These are phyloP conservation scores for Pelagia noctiluca DNA, from an alignment of 30 jellyfish, hydroid and myxozoan genomes.

Conservation along the genomic window DNA sequence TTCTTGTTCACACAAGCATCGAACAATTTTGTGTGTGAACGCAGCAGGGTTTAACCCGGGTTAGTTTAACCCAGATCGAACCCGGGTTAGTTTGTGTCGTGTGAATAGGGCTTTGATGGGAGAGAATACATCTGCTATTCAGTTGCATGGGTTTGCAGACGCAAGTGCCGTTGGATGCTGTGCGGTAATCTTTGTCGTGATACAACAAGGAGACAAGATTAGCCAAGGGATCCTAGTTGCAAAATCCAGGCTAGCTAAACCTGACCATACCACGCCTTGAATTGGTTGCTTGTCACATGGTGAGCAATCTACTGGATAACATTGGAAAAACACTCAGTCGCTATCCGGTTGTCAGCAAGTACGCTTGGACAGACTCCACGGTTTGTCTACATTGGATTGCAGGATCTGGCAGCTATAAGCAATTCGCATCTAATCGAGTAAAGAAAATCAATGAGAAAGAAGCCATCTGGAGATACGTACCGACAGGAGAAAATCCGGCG, in stretches of 20 bases:
- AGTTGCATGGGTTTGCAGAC: slow-evolving; percentile 39
- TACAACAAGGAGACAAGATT: not conserved
- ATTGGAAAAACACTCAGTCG: not conserved
- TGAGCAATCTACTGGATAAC: slow-evolving; percentile 35
- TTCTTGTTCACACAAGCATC: too few species aligned
- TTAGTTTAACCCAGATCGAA: too few species aligned
- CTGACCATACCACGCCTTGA: slow-evolving; percentile 49
- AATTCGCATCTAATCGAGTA: slow-evolving; percentile 28
- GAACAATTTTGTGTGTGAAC: too few species aligned
- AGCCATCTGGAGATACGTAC: slow-evolving; percentile 48
- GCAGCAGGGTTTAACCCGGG: too few species aligned
- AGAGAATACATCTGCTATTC: not conserved
- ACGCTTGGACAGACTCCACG: slow-evolving; percentile 54
- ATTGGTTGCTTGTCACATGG: slow-evolving; percentile 39
- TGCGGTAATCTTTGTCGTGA: slow-evolving; percentile 30
- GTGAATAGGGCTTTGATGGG: too few species aligned
- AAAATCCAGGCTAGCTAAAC: slow-evolving; percentile 44
- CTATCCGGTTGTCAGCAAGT: slow-evolving; percentile 16
- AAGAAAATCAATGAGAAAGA: slow-evolving; percentile 35
- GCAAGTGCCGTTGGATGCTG: slow-evolving; percentile 25
- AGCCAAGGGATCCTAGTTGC: slow-evolving; percentile 31
- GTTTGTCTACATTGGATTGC: slow-evolving; percentile 36
- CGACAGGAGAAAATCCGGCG: slow-evolving; percentile 29
- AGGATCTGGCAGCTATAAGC: slow-evolving; percentile 16
- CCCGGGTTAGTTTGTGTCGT: too few species aligned